Percentiles rank a stretch among this genome's conserved stretches.
phyloP scores from a whole-genome alignment of 2,797 vertebrate species.

The Labeo calbasu region DNA sequence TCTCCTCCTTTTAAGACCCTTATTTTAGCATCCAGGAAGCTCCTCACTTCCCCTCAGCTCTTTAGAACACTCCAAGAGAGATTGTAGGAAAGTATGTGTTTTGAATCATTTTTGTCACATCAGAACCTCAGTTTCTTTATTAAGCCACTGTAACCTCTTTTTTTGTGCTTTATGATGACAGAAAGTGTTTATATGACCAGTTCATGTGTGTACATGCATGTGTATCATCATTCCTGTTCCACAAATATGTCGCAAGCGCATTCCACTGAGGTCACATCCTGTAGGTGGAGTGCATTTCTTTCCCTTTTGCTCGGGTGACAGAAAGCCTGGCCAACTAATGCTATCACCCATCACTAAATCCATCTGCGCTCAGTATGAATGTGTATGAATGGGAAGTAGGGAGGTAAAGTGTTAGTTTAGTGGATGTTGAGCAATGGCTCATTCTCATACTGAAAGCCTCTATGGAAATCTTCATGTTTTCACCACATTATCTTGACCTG shows the following conservation, averaged over 20 bases:
- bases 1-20: constrained; percentile 47
- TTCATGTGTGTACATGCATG: constrained; percentile 14
- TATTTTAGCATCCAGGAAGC: constrained; percentile 75
- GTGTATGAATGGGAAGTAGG: constrained; percentile 30
- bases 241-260: constrained; percentile 58
- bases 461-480: constrained; percentile 20
- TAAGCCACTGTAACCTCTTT: not conserved
- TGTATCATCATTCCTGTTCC: constrained; percentile 58
- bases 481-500: constrained; percentile 28
- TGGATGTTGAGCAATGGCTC: constrained; percentile 43
- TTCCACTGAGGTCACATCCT: constrained; percentile 78
- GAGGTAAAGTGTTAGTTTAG: constrained; percentile 47
- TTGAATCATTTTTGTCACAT: constrained; percentile 25
- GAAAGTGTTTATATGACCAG: not conserved
- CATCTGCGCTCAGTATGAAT: constrained; percentile 48
- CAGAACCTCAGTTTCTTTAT: not conserved
- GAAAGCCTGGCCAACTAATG: constrained; percentile 70
- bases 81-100: constrained; percentile 8
- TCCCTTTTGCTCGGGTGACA: constrained; percentile 69
- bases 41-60: constrained; percentile 61
- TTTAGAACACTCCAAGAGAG: constrained; percentile 49
- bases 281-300: constrained; percentile 70
- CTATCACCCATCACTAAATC: constrained; percentile 66
- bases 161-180: not conserved
- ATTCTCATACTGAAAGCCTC: constrained; percentile 30